Conservation (phyloP, 2,888 invertebrate species). For the Cheilosia variabilis region DNA sequence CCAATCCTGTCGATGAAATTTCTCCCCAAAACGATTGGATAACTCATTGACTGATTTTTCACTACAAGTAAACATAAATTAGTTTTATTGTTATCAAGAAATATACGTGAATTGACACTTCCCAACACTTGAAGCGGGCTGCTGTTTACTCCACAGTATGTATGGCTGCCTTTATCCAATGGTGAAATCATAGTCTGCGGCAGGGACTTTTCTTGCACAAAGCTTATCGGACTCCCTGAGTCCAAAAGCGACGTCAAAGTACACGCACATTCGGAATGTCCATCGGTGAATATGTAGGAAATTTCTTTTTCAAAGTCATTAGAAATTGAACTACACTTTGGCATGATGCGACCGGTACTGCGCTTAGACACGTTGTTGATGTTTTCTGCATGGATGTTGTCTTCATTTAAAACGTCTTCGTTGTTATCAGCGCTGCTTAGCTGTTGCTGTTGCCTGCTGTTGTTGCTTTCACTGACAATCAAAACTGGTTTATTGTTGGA, state of each 20-base stretch:
- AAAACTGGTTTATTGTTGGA: constrained; percentile 39
- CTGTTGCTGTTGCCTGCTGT: not conserved
- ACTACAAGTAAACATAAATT: constrained; percentile 42
- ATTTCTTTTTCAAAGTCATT: constrained; percentile 26
- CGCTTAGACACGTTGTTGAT: constrained; percentile 8
- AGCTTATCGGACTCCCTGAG: constrained; percentile 53
- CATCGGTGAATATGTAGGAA: constrained; percentile 16
- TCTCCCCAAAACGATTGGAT: constrained; percentile 49
- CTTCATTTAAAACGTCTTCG: constrained; percentile 25
- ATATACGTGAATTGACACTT: constrained; percentile 15
- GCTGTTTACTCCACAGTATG: constrained; percentile 52
- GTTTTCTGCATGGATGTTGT: constrained; percentile 10
- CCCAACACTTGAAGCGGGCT: constrained; percentile 43
- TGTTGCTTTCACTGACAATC: constrained; percentile 16
- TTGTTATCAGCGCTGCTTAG: constrained; percentile 17
- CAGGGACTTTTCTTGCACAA: constrained; percentile 48
- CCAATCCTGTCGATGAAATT: constrained; percentile 50
- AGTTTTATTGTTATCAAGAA: constrained; percentile 20
- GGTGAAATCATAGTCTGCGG: constrained; percentile 33
- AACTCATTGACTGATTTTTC: constrained; percentile 42
- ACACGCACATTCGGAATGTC: constrained; percentile 31
- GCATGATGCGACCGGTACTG: no score
- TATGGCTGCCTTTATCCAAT: constrained; percentile 21
- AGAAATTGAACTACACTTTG: constrained; percentile 7
- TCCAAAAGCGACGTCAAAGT: constrained; percentile 37